Conservation (phyloP, 1,140 invertebrate species). For the Elymnias hypermnestra region DNA sequence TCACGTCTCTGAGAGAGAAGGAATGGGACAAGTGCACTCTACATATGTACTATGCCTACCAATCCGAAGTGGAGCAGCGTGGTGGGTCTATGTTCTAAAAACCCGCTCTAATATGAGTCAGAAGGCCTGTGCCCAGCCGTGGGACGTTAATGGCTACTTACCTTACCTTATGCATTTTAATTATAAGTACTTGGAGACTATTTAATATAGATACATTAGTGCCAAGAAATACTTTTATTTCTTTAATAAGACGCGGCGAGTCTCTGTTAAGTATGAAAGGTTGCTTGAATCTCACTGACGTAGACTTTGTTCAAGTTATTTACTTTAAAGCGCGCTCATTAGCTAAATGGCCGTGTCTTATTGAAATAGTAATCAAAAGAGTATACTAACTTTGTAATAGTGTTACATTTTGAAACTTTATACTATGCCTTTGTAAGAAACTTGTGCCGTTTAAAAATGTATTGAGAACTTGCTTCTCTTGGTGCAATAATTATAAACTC, state of each 20-base stretch:
- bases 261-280: slow-evolving; percentile 47
- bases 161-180: no score
- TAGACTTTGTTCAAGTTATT: slow-evolving; percentile 61
- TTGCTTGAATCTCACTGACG: slow-evolving; percentile 46
- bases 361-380: slow-evolving; percentile 54
- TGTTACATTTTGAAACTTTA: slow-evolving; percentile 6
- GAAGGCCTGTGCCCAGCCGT: no score
- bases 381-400: slow-evolving; percentile 20
- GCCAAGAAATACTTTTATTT: slow-evolving; percentile 29
- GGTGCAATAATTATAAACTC: neutral
- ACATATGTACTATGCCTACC: no score
- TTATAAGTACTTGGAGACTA: slow-evolving; percentile 6
- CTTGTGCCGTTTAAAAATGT: neutral
- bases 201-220: slow-evolving; percentile 10
- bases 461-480: neutral
- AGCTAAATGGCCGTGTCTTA: slow-evolving; percentile 61
- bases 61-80: no score
- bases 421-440: neutral
- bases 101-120: no score
- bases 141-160: no score
- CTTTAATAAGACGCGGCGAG: slow-evolving; percentile 32
- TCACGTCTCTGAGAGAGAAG: no score
- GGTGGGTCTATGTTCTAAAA: no score
- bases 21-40: no score
- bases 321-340: slow-evolving; percentile 62